Percentiles rank a stretch among this genome's conserved stretches.
Evolutionary conservation across 2,888 invertebrate species (phyloP).

Genomic region (Chironomus riparius): DNA sequence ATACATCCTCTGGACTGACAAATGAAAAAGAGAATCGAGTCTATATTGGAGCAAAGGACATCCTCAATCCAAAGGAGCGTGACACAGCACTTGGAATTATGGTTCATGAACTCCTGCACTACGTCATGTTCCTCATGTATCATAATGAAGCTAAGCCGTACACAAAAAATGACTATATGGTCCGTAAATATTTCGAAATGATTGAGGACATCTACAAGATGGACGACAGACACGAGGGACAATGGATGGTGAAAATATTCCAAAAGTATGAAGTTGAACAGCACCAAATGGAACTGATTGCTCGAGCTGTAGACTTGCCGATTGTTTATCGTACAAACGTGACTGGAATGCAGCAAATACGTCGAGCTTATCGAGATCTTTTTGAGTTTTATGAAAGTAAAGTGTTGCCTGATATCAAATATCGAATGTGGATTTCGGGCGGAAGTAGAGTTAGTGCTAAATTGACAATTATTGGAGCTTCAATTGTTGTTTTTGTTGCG

Average conservation of each 20-base stretch:
- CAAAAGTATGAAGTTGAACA: neutral
- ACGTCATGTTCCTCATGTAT: neutral
- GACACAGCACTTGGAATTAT: neutral
- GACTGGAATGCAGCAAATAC: neutral
- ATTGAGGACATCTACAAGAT: neutral
- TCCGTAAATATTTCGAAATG: neutral
- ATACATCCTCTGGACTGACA: neutral
- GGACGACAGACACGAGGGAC: neutral
- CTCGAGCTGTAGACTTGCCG: neutral
- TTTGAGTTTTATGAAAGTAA: neutral
- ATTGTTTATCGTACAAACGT: neutral
- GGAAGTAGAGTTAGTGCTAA: neutral
- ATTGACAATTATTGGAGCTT: neutral
- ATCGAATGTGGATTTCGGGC: neutral
- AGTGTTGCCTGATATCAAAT: neutral
- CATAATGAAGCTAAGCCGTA: neutral
- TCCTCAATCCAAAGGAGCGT: neutral
- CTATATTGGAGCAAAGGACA: neutral
- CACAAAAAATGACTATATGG: neutral
- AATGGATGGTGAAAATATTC: neutral
- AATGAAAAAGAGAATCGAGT: neutral
- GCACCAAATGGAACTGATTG: neutral
- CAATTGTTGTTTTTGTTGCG: neutral
- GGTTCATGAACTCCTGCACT: neutral
- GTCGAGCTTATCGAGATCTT: neutral